phyloP scores from a whole-genome alignment of 2,113 vertebrate genomes.

The Edolisoma coerulescens region DNA sequence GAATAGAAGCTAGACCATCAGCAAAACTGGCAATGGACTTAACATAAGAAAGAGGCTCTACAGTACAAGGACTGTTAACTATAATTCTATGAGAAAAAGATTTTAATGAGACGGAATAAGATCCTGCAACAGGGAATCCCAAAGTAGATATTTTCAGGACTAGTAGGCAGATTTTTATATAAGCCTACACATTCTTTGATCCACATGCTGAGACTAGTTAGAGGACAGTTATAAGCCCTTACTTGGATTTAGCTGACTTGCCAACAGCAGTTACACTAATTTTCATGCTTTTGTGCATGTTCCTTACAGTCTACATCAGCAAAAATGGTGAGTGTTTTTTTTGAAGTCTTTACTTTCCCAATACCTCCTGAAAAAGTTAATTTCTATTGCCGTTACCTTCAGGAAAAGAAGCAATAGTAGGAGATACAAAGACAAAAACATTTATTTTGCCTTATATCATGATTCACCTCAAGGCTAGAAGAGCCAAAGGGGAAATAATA shows the following conservation, averaged over 20 bases:
- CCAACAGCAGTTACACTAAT: neutral
- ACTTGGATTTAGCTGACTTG: neutral
- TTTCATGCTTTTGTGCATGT: neutral
- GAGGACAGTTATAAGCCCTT: neutral
- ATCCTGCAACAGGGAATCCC: neutral
- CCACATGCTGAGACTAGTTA: neutral
- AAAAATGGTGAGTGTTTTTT: neutral
- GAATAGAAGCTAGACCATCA: neutral
- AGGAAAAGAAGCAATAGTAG: neutral
- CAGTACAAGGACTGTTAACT: neutral
- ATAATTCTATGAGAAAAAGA: neutral
- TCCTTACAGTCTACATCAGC: neutral
- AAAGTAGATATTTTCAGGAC: neutral
- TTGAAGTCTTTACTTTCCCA: neutral
- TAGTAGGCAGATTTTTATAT: neutral
- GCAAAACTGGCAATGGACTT: neutral
- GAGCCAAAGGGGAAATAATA: neutral
- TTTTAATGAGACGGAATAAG: neutral
- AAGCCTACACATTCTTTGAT: neutral
- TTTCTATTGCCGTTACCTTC: neutral
- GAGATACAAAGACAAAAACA: neutral
- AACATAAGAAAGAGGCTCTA: neutral
- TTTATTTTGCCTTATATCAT: neutral
- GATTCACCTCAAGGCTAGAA: neutral
- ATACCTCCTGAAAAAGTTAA: neutral